Base-by-base conservation (phyloP, 1,140 invertebrate species). In the Lucilia sericata region DNA sequence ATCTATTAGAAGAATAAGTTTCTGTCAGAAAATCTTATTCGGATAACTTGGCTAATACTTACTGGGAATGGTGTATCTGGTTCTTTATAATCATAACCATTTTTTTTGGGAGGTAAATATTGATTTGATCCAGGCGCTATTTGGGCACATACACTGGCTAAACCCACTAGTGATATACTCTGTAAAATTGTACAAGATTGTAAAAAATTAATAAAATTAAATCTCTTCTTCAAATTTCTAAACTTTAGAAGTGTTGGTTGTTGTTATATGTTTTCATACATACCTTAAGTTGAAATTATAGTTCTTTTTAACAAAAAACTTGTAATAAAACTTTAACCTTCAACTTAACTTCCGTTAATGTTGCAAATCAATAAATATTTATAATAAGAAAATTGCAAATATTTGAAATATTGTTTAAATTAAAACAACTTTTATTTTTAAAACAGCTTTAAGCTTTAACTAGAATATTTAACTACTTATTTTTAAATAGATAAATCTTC, bases 41-140 rank as follows among this genome's bases (percentile, higher is more conserved):
- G 36, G 3, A 4, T 30, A 30, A 30, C 25, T 30, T 30, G 3
- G 25, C n/a, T 65, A 47, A 10, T 83, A 83, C 81, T 83, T 78
- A 90, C 88, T 30, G 25, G 25, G 82, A 90, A 88, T 87, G 89
- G 89, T 82, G 87, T 88, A 17, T 87, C 86, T 78, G 89, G 89
- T 42, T 87, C 87, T 74, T 88, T 85, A 75, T 91, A 91, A 74
- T 91, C 88, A 82, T 92, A 92, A 60, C 92, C 92, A 85, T 89
- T 90, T 84, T 88, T 88, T 82, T 86, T 90, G 55, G 94, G 94
- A 74, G 94, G 94, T 75, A 94, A 88, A 87, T 94, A 94, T 42
- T 93, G 93, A 87, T 94, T 94, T 85, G 93, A 92, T 76, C 93
- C 92, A 7, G 85, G 91, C 87, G 87, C 91, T 86, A 91, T 83